Evolutionary conservation across 1,140 invertebrate species (phyloP), one percentile per base, ranked within the genome.

Genomic region (Xylocopa sonorina): DNA sequence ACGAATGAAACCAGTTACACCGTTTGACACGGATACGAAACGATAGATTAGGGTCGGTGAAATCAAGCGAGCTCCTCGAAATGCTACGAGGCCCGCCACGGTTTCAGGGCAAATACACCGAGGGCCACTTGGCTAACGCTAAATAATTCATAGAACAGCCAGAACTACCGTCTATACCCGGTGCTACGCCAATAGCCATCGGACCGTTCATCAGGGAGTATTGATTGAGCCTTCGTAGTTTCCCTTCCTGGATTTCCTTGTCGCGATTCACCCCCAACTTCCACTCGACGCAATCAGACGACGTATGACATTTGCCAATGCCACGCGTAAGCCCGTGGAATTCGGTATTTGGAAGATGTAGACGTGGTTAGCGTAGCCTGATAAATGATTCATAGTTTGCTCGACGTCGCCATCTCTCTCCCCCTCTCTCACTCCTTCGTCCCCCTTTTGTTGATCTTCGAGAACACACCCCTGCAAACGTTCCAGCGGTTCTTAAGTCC

Each of bases 81-180:
- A 69, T 34, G 32, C 71, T 83, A 76, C 66, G 64, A 53, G 58
- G 74, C 51, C 51, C 78, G 62, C 57, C 58, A 82, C 64, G 81
- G 86, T 85, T 88, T 80, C 69, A 81, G 80, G 64, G 85, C 67
- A 89, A 88, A 90, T 90, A 89, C 87, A 87, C 84, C 72, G 80
- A 89, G 84, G 88, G 86, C 81, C 88, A 89, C 87, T 89, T 88
- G 76, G 80, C 48, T 81, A 75, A 80, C 82, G 83, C 80, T 90
- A 88, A 90, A 90, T 90, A 90, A 90, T 90, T 89, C 88, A 89
- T 89, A 82, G 82, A 80, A 71, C 72, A 63, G 76, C 64, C 41
- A 77, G 38, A 80, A 57, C 58, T n/a, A n/a, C 74, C 74, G 80
- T 64, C n/a, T 24, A 38, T 60, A 67, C 46, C n/a, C 85, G 62